These are phyloP conservation scores for Arremon aurantiirostris DNA, from an alignment of 2,797 vertebrate species.

Conservation along the genomic window DNA sequence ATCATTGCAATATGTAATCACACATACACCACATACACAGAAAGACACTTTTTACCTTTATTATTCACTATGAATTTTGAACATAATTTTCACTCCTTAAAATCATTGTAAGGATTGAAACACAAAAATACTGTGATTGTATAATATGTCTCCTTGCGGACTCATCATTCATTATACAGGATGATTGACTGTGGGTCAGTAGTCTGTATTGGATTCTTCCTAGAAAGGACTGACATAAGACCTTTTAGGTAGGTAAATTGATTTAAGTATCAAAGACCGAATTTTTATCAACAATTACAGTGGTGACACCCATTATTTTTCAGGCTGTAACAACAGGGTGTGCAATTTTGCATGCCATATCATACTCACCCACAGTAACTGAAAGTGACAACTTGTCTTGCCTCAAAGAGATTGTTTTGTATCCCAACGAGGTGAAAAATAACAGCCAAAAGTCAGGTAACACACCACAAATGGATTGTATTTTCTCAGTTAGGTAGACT, in stretches of 20 bases:
- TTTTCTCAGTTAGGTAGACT: neutral
- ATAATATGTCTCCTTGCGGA: neutral
- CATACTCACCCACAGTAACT: conserved; percentile 42
- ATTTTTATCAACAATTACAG: conserved; percentile 64
- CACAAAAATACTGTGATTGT: neutral
- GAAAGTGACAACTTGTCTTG: conserved; percentile 60
- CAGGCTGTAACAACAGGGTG: conserved; percentile 6
- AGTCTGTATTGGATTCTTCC: conserved; percentile 14
- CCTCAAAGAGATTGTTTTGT: conserved; percentile 46
- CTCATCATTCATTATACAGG: conserved; percentile 18
- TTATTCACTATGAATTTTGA: conserved; percentile 29
- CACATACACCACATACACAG: neutral
- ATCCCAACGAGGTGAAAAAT: conserved; percentile 38
- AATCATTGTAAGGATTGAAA: conserved; percentile 25
- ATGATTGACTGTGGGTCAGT: conserved; percentile 4
- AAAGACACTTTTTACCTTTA: neutral
- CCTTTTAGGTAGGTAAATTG: conserved; percentile 56
- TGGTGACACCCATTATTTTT: conserved; percentile 51
- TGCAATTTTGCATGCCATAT: conserved; percentile 55
- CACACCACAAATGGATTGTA: neutral
- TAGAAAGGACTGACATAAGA: neutral
- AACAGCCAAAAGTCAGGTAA: neutral
- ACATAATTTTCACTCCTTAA: conserved; percentile 21
- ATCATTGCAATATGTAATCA: neutral
- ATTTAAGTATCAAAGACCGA: conserved; percentile 47